Evolutionary conservation across 2,888 invertebrate species (phyloP).

Genomic region (Stomorhina lunata): DNA sequence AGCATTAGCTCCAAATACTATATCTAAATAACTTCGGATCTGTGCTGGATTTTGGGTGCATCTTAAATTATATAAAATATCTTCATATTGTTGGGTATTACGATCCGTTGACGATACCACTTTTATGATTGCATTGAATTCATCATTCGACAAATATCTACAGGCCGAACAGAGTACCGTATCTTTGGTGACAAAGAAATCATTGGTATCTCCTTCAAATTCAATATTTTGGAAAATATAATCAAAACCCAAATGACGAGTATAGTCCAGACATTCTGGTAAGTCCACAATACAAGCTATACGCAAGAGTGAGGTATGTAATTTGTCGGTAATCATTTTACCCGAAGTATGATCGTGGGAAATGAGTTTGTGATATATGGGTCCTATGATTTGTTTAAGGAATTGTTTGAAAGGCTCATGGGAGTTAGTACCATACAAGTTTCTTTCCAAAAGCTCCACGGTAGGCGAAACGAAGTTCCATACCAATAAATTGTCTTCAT

Average conservation of each 20-base stretch:
- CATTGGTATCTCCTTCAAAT: constrained; percentile 62
- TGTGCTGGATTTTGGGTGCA: constrained; percentile 73
- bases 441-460: constrained; percentile 68
- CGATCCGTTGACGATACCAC: constrained; percentile 67
- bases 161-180: constrained; percentile 73
- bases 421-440: constrained; percentile 71
- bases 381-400: constrained; percentile 71
- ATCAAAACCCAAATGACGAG: constrained; percentile 69
- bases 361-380: constrained; percentile 69
- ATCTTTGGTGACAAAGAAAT: constrained; percentile 70
- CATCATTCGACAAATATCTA: constrained; percentile 70
- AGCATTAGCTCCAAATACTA: constrained; percentile 73
- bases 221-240: constrained; percentile 71
- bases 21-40: constrained; percentile 71
- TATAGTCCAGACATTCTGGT: constrained; percentile 72
- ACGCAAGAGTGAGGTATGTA: constrained; percentile 68
- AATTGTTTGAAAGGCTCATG: constrained; percentile 72
- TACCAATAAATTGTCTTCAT: constrained; percentile 85
- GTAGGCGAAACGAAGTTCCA: constrained; percentile 83
- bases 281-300: constrained; percentile 74
- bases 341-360: constrained; percentile 23
- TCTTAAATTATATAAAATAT: constrained; percentile 74
- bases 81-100: constrained; percentile 69
- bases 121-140: constrained; percentile 71
- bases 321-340: constrained; percentile 39